A percentile compares a stretch with the other conserved stretches of the same genome.
Conservation (phyloP, 1,140 invertebrate species). For the Episyrphus balteatus region DNA sequence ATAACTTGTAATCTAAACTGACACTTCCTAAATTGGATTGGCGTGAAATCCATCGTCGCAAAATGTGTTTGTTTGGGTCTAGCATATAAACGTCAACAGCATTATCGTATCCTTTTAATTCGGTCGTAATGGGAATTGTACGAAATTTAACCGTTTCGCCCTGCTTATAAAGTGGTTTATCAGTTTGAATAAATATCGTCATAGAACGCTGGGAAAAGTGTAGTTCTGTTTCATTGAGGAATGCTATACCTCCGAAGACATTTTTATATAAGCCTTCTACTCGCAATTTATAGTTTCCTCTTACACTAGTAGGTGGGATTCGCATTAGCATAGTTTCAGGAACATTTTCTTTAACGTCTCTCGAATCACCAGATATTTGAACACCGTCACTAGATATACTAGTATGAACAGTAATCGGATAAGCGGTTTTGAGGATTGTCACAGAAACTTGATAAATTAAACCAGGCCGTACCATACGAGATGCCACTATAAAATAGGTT, state of each 20-base stretch:
- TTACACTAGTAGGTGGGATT: slow-evolving; percentile 70
- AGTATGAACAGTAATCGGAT: slow-evolving; percentile 66
- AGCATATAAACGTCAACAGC: slow-evolving; percentile 83
- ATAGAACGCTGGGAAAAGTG: slow-evolving; percentile 79
- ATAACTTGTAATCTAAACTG: slow-evolving; percentile 77
- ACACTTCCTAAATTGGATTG: slow-evolving; percentile 84
- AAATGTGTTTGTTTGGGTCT: slow-evolving; percentile 73
- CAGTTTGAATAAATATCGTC: slow-evolving; percentile 91
- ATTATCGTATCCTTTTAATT: slow-evolving; percentile 75
- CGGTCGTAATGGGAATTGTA: slow-evolving; percentile 79
- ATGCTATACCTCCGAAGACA: slow-evolving; percentile 71
- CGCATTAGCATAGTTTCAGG: slow-evolving; percentile 74
- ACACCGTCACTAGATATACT: slow-evolving; percentile 80
- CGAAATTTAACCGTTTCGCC: slow-evolving; percentile 80
- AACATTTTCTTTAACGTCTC: slow-evolving; percentile 65
- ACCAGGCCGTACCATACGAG: slow-evolving; percentile 71
- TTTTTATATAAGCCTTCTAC: slow-evolving; percentile 82
- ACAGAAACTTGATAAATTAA: slow-evolving; percentile 76
- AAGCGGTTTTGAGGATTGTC: slow-evolving; percentile 57
- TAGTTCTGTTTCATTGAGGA: slow-evolving; percentile 69
- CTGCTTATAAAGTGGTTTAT: slow-evolving; percentile 92
- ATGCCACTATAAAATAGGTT: slow-evolving; percentile 80
- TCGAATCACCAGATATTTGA: slow-evolving; percentile 64
- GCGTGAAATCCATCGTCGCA: slow-evolving; percentile 78
- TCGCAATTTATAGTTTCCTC: slow-evolving; percentile 71